phyloP scores from a whole-genome alignment of 2,888 invertebrate species.

The Aspidiotus rigidus region DNA sequence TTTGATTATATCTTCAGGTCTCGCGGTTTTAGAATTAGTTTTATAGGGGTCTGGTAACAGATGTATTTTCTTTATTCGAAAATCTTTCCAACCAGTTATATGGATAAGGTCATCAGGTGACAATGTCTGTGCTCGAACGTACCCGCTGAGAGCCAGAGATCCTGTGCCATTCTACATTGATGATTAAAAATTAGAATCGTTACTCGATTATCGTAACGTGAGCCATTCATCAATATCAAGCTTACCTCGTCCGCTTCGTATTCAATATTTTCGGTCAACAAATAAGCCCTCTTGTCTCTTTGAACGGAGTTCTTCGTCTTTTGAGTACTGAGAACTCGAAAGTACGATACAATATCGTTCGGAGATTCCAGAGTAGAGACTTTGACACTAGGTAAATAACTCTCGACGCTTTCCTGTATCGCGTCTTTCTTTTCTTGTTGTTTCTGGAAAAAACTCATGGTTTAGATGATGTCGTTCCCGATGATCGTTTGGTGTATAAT shows the following conservation, averaged over 20 bases:
- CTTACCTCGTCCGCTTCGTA: conserved; percentile 35
- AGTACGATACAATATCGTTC: conserved; percentile 62
- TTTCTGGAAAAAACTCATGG: conserved; percentile 44
- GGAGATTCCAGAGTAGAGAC: conserved; percentile 65
- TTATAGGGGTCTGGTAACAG: conserved; percentile 55
- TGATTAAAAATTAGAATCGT: conserved; percentile 3
- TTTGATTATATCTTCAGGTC: conserved; percentile 23
- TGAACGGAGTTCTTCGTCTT: conserved; percentile 65
- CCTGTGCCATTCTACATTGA: conserved; percentile 8
- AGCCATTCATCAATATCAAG: not conserved
- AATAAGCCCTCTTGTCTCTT: conserved; percentile 70
- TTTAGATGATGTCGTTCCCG: conserved; percentile 34
- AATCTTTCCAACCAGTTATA: conserved; percentile 86
- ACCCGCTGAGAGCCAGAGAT: conserved; percentile 56
- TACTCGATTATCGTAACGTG: not conserved
- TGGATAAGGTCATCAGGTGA: conserved; percentile 84
- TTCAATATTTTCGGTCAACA: conserved; percentile 61
- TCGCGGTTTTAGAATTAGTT: conserved; percentile 27
- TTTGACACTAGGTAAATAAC: conserved; percentile 75
- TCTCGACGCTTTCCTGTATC: conserved; percentile 55
- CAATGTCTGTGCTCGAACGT: conserved; percentile 69
- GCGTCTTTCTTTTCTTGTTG: conserved; percentile 57
- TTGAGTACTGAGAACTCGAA: conserved; percentile 69
- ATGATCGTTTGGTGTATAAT: conserved; percentile 2
- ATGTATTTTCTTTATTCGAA: conserved; percentile 76